Base-by-base conservation (phyloP, 2,113 vertebrate species). In the Zosterops pallidus region DNA sequence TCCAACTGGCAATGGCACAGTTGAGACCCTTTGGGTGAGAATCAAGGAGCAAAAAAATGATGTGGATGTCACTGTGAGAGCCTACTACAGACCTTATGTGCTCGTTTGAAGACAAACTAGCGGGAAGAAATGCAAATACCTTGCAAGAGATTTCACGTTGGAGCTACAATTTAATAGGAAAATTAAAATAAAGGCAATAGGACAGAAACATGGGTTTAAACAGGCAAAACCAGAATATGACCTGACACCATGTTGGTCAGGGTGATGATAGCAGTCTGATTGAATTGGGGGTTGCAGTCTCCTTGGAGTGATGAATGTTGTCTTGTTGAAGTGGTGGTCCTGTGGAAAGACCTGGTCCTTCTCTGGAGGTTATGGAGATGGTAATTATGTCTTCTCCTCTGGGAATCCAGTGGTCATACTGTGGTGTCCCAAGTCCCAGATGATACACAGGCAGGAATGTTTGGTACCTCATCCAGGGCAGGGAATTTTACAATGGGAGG, bases 401-500 rank as follows among this genome's bases (percentile, higher is more conserved):
- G 7, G 33, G 57, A 63, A 33, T 21, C 16, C 47, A 33, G 26
- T 9, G 12, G 25, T 25, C 21, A 4, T 20, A 29, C 31, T 35
- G 46, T 35, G 20, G 15, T 52, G 9, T 52, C 33, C 17, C 33
- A 37, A 22, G 18, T 14, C 49, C 33, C n/a, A 37, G 47, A 53
- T 7, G 26, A 37, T 20, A 55, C 29, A 19, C 17, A 31, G 26
- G 57, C 11, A 63, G 33, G 8, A 53, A 31, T 31, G 10, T 20
- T 52, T 1, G 0, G 11, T 44, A 16, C 13, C 16, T 71, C 16
- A 35, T 8, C 20, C 16, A 44, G 8, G 21, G 6, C 0, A 0
- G 21, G 26, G 39, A 37, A 52, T 53, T 62, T 62, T 44, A 21
- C 37, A 37, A 3, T 11, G 33, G 11, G 22, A 33, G 6, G 26